Conservation (phyloP, 2,797 vertebrate genomes). For the Chrosomus eos region DNA sequence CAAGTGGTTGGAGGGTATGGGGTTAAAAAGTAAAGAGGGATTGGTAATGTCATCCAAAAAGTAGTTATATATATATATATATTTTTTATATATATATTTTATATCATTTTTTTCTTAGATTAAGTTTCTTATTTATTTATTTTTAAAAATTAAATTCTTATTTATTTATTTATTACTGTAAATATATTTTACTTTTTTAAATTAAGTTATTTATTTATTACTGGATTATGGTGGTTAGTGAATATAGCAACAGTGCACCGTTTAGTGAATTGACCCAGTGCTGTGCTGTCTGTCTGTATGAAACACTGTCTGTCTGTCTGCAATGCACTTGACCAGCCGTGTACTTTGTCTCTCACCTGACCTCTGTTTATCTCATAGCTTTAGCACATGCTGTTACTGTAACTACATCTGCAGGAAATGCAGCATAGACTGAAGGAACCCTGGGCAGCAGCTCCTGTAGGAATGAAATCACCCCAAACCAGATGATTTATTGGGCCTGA, state of each 20-base stretch:
- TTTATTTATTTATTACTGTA: background rate
- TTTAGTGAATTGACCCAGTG: background rate
- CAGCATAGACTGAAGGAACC: background rate
- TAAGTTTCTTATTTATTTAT: background rate
- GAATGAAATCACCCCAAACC: constrained; percentile 49
- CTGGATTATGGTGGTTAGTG: background rate
- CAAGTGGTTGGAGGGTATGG: background rate
- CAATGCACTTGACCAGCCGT: background rate
- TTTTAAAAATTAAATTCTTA: background rate
- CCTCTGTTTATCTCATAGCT: constrained; percentile 10
- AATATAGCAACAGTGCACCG: background rate
- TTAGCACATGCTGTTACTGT: constrained; percentile 22
- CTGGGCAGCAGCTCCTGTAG: background rate
- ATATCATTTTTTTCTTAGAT: background rate
- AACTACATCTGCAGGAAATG: constrained; percentile 19
- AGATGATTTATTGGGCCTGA: constrained; percentile 57
- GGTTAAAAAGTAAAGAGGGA: background rate
- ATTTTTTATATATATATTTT: background rate
- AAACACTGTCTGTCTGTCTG: background rate
- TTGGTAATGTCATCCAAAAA: background rate
- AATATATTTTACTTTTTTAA: background rate
- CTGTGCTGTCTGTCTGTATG: background rate
- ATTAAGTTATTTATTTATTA: background rate
- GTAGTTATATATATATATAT: background rate
- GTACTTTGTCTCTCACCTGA: background rate